phyloP scores from a whole-genome alignment of 2,113 vertebrate species.

The Chaenogobius annularis region DNA sequence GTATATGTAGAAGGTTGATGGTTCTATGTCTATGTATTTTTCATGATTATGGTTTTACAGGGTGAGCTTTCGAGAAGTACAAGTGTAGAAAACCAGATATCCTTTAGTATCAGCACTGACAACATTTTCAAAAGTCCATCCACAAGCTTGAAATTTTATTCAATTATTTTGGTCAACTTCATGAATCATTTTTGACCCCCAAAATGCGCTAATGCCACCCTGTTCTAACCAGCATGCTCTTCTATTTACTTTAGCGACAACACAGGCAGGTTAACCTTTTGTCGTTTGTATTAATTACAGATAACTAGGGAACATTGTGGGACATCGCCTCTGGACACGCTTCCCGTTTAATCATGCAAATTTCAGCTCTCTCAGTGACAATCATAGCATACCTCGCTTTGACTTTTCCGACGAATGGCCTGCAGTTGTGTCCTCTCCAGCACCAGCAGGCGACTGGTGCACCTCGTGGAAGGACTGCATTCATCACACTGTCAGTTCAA shows the following conservation, averaged over 20 bases:
- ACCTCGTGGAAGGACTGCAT: conserved; percentile 60
- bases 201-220: not conserved
- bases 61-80: too few species aligned
- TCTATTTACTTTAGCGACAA: conserved; percentile 7
- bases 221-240: not conserved
- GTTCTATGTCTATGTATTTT: too few species aligned
- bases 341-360: conserved; percentile 44
- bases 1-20: too few species aligned
- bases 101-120: too few species aligned
- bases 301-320: conserved; percentile 22
- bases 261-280: conserved; percentile 27
- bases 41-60: too few species aligned
- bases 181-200: not conserved
- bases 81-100: too few species aligned
- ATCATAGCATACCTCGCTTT: conserved; percentile 43
- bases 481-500: conserved; percentile 66
- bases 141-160: not conserved
- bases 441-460: conserved; percentile 31
- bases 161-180: not conserved
- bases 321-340: conserved; percentile 22
- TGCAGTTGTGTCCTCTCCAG: conserved; percentile 21
- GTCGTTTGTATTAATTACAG: conserved; percentile 30
- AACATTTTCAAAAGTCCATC: too few species aligned
- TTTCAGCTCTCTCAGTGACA: conserved; percentile 24
- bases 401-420: conserved; percentile 36